These are phyloP conservation scores for Flexamia atlantica DNA, from an alignment of 2,888 invertebrate genomes.

Conservation along the genomic window DNA sequence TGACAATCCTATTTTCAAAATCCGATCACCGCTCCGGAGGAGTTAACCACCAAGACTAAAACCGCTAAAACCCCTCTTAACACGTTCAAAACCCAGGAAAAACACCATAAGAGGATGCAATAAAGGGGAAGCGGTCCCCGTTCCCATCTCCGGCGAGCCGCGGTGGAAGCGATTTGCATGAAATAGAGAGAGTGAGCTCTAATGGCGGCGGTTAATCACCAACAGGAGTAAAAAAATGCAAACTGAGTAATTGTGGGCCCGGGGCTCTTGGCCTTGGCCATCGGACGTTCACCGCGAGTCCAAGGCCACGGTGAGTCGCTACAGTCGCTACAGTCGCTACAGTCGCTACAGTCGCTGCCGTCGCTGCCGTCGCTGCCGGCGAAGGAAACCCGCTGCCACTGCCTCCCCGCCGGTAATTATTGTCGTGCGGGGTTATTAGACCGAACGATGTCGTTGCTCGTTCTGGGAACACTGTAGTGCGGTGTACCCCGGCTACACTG, in stretches of 20 bases:
- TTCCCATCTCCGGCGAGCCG: conserved; percentile 23
- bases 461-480: conserved; percentile 2
- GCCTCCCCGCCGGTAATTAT: conserved; percentile 44
- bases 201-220: conserved; percentile 54
- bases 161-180: conserved; percentile 58
- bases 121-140: conserved; percentile 37
- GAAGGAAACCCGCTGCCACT: conserved; percentile 36
- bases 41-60: too few species aligned
- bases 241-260: conserved; percentile 52
- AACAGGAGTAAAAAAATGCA: conserved; percentile 58
- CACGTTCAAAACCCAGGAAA: too few species aligned
- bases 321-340: not conserved
- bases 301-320: conserved; percentile 18
- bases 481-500: not conserved
- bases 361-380: not conserved
- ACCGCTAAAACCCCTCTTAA: too few species aligned
- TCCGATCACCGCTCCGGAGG: too few species aligned
- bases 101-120: not conserved
- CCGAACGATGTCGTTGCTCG: conserved; percentile 48
- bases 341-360: not conserved
- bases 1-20: too few species aligned
- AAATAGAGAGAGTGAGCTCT: conserved; percentile 55
- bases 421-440: conserved; percentile 38
- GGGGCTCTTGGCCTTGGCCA: conserved; percentile 49
- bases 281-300: conserved; percentile 43